Evolutionary conservation across 2,888 invertebrate genomes (phyloP).

Genomic region (Drosophila hamatofila): DNA sequence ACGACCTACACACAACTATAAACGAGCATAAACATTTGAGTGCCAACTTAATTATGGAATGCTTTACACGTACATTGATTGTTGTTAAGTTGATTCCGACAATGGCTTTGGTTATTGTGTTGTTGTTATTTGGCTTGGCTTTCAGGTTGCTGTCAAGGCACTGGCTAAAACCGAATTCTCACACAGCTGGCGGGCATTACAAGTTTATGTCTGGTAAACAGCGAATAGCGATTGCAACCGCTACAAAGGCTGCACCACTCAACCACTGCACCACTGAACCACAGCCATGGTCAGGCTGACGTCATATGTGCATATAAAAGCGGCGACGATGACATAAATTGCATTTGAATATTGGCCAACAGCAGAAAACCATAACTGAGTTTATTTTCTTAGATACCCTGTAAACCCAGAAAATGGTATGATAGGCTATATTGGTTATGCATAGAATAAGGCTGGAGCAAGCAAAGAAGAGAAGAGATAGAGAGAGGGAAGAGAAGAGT

Average conservation of each 20-base stretch:
- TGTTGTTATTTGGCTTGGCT: constrained; percentile 25
- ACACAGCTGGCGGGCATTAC: constrained; percentile 73
- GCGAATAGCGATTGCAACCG: constrained; percentile 28
- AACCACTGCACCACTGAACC: constrained; percentile 57
- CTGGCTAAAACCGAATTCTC: constrained; percentile 53
- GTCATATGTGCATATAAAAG: constrained; percentile 70
- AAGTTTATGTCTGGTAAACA: constrained; percentile 63
- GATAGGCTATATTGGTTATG: background rate
- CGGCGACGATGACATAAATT: constrained; percentile 80
- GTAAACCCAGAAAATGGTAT: too few relatives aligned
- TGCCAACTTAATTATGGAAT: constrained; percentile 45
- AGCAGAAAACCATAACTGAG: constrained; percentile 63
- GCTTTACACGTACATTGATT: constrained; percentile 27
- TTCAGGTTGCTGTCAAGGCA: constrained; percentile 53
- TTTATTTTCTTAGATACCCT: constrained; percentile 13
- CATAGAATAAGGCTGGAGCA: background rate
- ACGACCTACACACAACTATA: constrained; percentile 1
- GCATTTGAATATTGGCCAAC: constrained; percentile 83
- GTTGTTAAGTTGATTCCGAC: constrained; percentile 38
- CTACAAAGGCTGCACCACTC: constrained; percentile 29
- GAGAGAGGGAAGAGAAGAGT: too few relatives aligned
- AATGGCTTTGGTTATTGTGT: constrained; percentile 26
- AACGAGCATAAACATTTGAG: constrained; percentile 19
- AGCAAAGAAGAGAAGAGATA: background rate
- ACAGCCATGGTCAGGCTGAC: constrained; percentile 74